These are phyloP conservation scores for Anguilla pacifica DNA, from an alignment of 2,797 vertebrate species.

Conservation along the genomic window DNA sequence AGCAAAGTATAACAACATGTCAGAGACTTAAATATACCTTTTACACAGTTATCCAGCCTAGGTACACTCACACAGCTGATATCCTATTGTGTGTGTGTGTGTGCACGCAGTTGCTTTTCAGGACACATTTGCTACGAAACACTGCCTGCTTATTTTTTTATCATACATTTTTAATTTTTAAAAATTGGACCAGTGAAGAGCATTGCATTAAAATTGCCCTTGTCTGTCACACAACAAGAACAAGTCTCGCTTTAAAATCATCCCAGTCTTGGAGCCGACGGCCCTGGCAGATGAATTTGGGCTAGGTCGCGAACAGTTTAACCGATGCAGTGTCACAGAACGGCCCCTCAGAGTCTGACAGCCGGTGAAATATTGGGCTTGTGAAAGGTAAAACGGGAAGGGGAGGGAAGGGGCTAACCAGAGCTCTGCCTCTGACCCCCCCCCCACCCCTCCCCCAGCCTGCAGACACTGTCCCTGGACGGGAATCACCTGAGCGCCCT, in stretches of 20 bases:
- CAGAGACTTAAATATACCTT: no score
- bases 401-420: neutral
- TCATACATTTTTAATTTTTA: neutral
- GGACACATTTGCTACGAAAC: neutral
- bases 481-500: slow-evolving; percentile 86
- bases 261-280: slow-evolving; percentile 36
- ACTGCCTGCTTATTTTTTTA: neutral
- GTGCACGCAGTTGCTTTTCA: neutral
- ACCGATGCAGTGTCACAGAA: neutral
- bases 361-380: neutral
- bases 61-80: neutral
- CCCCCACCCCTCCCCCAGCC: slow-evolving; percentile 62
- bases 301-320: neutral
- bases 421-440: neutral
- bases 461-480: slow-evolving; percentile 91
- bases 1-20: neutral
- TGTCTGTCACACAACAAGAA: slow-evolving; percentile 44
- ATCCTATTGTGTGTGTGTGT: neutral
- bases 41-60: no score
- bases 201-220: slow-evolving; percentile 37
- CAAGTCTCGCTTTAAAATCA: slow-evolving; percentile 47
- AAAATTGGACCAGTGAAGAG: slow-evolving; percentile 40
- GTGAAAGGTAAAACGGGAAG: slow-evolving; percentile 11
- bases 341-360: neutral
- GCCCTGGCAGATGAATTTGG: neutral